Percentiles rank a stretch among this genome's conserved stretches.
phyloP scores from a whole-genome alignment of 2,113 vertebrate species.

The Machaerirhynchus nigripectus region DNA sequence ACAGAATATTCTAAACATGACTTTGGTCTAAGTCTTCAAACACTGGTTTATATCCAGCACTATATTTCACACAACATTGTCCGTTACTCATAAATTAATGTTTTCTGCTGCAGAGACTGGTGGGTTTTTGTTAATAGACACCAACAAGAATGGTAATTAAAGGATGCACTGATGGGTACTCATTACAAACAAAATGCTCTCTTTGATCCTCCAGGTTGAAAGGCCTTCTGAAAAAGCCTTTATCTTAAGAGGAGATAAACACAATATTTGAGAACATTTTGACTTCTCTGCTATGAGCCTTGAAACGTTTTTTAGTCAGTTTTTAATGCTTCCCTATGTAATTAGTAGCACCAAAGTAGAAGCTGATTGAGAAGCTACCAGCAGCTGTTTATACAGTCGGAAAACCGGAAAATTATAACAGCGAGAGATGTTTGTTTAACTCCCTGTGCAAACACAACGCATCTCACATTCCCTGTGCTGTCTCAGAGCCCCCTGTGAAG shows the following conservation, averaged over 20 bases:
- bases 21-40: slow-evolving; percentile 1
- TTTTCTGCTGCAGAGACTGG: background rate
- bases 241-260: background rate
- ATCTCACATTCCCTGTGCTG: background rate
- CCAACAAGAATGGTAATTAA: slow-evolving; percentile 39
- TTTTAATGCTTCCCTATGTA: slow-evolving; percentile 26
- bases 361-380: slow-evolving; percentile 4
- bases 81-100: background rate
- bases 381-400: background rate
- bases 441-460: background rate
- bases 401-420: background rate
- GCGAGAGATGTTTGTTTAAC: background rate
- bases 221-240: background rate
- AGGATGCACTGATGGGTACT: background rate
- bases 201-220: background rate
- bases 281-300: background rate
- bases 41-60: background rate
- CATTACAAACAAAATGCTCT: background rate
- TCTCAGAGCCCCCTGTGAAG: background rate
- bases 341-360: background rate
- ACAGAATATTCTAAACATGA: background rate
- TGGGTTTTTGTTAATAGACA: background rate
- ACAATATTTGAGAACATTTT: background rate
- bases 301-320: background rate
- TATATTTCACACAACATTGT: background rate